These are phyloP conservation scores for Acanthosoma haemorrhoidale DNA, from an alignment of 2,888 invertebrate species.

Conservation along the genomic window DNA sequence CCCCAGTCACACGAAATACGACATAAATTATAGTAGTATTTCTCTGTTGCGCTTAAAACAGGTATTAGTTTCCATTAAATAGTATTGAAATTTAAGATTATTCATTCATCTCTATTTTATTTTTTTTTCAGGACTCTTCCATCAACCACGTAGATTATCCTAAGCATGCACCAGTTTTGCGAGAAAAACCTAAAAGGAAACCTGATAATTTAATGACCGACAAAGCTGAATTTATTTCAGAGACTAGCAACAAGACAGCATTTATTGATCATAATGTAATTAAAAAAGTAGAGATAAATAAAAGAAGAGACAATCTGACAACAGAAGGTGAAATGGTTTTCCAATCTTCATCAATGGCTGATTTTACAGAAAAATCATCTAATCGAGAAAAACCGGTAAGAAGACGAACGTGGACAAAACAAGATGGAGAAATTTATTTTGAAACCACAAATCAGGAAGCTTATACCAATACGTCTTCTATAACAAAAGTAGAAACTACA, in stretches of 20 bases:
- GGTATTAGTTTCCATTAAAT: no score
- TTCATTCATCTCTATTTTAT: no score
- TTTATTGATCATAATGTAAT: slow-evolving; percentile 41
- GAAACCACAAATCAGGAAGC: slow-evolving; percentile 56
- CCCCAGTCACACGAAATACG: no score
- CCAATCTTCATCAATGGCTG: slow-evolving; percentile 59
- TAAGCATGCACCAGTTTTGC: slow-evolving; percentile 40
- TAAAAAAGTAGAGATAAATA: slow-evolving; percentile 41
- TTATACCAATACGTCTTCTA: slow-evolving; percentile 40
- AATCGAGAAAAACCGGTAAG: slow-evolving; percentile 55
- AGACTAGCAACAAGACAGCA: slow-evolving; percentile 42
- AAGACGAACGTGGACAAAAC: slow-evolving; percentile 65
- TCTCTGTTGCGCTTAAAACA: no score
- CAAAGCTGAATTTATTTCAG: slow-evolving; percentile 41
- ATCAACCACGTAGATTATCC: slow-evolving; percentile 43
- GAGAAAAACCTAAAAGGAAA: slow-evolving; percentile 41
- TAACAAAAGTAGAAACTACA: slow-evolving; percentile 43
- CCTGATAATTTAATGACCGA: slow-evolving; percentile 41
- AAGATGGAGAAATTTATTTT: slow-evolving; percentile 62
- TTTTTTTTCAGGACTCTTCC: slow-evolving; percentile 38
- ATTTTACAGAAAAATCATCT: slow-evolving; percentile 57
- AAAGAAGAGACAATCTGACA: slow-evolving; percentile 43
- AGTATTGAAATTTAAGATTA: no score
- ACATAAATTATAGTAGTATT: no score
- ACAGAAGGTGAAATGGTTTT: slow-evolving; percentile 55